phyloP scores from a whole-genome alignment of 2,797 vertebrate species.

The Acestrorhynchus altus region DNA sequence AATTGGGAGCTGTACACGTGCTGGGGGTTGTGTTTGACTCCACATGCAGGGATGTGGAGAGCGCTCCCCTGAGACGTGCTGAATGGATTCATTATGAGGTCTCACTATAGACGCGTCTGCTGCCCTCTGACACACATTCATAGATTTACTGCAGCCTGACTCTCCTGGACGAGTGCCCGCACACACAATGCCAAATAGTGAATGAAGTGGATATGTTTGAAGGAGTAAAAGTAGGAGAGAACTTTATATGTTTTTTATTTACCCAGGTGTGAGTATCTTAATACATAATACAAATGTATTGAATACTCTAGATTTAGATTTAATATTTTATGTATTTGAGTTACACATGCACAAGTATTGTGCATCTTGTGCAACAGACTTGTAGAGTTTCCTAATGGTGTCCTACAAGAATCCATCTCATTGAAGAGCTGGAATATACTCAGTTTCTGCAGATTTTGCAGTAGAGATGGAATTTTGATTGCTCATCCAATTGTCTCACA shows the following conservation, averaged over 20 bases:
- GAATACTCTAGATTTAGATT: no score
- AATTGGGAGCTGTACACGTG: slow-evolving; percentile 60
- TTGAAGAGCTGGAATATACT: no score
- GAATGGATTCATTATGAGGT: slow-evolving; percentile 69
- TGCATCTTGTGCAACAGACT: no score
- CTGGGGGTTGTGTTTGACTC: slow-evolving; percentile 57
- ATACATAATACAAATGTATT: no score
- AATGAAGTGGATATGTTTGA: slow-evolving; percentile 35
- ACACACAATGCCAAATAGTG: slow-evolving; percentile 35
- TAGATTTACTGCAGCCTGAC: slow-evolving; percentile 22
- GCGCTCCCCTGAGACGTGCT: slow-evolving; percentile 62
- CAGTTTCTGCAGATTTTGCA: no score
- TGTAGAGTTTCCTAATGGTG: no score
- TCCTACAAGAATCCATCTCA: no score
- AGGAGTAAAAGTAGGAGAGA: slow-evolving; percentile 41
- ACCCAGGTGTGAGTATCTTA: slow-evolving; percentile 27
- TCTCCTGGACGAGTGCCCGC: slow-evolving; percentile 34
- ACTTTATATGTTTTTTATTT: slow-evolving; percentile 40
- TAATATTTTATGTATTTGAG: no score
- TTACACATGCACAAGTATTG: no score
- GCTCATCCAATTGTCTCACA: no score
- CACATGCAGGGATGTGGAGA: slow-evolving; percentile 58
- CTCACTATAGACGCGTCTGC: slow-evolving; percentile 65
- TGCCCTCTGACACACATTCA: slow-evolving; percentile 61
- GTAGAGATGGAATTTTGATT: no score